Evolutionary conservation across 1,140 invertebrate genomes (phyloP).

Genomic region (Meloidogyne exigua): DNA sequence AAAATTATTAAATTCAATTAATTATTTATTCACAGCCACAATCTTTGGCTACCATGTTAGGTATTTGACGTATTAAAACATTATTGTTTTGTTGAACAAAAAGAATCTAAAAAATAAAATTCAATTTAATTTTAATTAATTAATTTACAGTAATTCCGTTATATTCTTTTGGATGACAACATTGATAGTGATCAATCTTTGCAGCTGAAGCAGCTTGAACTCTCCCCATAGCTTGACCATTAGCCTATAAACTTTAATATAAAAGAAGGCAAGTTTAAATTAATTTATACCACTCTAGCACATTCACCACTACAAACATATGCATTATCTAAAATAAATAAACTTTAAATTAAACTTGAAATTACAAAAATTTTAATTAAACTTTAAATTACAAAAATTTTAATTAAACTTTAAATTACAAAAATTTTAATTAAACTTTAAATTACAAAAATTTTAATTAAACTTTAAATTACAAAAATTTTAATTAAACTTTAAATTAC

Average conservation of each 20-base stretch:
- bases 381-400: too few species aligned
- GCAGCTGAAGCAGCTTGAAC: slow-evolving; percentile 9
- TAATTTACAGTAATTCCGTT: slow-evolving; percentile 41
- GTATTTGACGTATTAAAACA: slow-evolving; percentile 44
- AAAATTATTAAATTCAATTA: too few species aligned
- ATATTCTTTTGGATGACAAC: slow-evolving; percentile 57
- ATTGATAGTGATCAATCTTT: slow-evolving; percentile 41
- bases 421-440: too few species aligned
- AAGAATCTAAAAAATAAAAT: slow-evolving; percentile 20
- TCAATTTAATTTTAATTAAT: not conserved
- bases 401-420: too few species aligned
- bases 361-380: too few species aligned
- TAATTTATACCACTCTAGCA: not conserved
- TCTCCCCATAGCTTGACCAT: not conserved
- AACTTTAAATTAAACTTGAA: too few species aligned
- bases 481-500: too few species aligned
- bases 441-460: too few species aligned
- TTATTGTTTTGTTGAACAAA: slow-evolving; percentile 53
- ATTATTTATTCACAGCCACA: slow-evolving; percentile 53
- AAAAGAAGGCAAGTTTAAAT: not conserved
- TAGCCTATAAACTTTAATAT: slow-evolving; percentile 10
- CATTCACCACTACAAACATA: slow-evolving; percentile 58
- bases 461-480: too few species aligned
- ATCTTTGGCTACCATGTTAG: slow-evolving; percentile 53
- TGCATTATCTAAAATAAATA: slow-evolving; percentile 41